Evolutionary conservation across 2,888 invertebrate species (phyloP).

Genomic region (Calameuta idolon): DNA sequence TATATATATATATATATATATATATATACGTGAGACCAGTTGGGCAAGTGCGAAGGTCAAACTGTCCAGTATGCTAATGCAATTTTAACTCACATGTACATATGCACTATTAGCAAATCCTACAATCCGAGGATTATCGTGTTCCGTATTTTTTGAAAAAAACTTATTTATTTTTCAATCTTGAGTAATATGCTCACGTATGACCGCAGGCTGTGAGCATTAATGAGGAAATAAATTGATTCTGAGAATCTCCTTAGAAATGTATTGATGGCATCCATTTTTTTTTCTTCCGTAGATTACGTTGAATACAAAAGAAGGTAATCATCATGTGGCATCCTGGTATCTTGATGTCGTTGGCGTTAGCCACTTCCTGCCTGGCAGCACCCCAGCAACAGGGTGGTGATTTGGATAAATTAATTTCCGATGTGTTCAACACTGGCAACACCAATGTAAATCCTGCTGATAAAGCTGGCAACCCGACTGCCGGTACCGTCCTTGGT

Average conservation of each 20-base stretch:
- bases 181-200: too few species aligned
- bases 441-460: neutral
- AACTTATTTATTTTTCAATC: too few species aligned
- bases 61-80: neutral
- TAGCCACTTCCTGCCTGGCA: conserved; percentile 34
- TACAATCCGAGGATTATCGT: too few species aligned
- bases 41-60: neutral
- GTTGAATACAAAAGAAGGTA: too few species aligned
- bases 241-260: too few species aligned
- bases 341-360: conserved; percentile 90
- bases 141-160: too few species aligned
- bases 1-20: neutral
- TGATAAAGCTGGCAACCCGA: neutral
- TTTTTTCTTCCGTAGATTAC: too few species aligned
- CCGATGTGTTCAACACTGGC: conserved; percentile 1
- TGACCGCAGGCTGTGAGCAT: too few species aligned
- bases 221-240: too few species aligned
- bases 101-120: too few species aligned
- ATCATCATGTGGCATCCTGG: conserved; percentile 70
- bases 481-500: conserved; percentile 20
- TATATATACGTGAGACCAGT: neutral
- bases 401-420: conserved; percentile 13
- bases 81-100: too few species aligned
- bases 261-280: too few species aligned
- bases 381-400: conserved; percentile 30